Percentiles rank a stretch among this genome's conserved stretches.
These are phyloP conservation scores for Metacarcinus magister DNA, from an alignment of 2,888 invertebrate species.

Conservation along the genomic window DNA sequence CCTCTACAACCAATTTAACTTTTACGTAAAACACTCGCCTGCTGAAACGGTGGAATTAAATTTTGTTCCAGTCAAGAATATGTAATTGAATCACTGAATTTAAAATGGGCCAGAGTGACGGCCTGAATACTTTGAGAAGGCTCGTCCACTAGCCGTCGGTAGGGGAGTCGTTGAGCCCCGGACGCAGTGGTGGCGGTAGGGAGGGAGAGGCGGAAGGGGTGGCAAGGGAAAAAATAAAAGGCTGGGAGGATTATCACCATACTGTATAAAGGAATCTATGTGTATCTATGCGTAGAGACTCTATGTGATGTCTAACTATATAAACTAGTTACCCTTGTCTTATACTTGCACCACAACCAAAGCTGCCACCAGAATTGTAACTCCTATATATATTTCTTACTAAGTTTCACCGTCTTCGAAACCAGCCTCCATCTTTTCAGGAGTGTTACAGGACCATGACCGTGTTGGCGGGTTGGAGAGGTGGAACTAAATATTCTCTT, in stretches of 20 bases:
- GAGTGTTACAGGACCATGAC: not conserved
- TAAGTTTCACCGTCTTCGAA: too few relatives aligned
- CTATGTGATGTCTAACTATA: too few relatives aligned
- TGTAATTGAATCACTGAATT: conserved; percentile 11
- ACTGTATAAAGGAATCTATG: too few relatives aligned
- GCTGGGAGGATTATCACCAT: not conserved
- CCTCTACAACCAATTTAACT: conserved; percentile 48
- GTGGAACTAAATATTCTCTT: not conserved
- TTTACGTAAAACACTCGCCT: conserved; percentile 31
- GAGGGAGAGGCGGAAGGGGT: not conserved
- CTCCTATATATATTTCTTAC: too few relatives aligned
- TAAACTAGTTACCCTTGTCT: too few relatives aligned
- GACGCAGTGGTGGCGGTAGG: not conserved
- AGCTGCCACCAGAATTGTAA: not conserved
- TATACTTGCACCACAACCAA: not conserved
- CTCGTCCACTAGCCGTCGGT: not conserved
- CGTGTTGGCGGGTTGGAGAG: not conserved
- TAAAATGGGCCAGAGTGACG: conserved; percentile 26
- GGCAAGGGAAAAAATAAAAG: not conserved
- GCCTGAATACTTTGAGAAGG: not conserved
- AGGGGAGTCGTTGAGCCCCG: not conserved
- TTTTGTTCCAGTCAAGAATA: conserved; percentile 48
- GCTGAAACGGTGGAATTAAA: conserved; percentile 31
- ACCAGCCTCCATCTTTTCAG: not conserved
- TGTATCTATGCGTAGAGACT: too few relatives aligned